phyloP scores from a whole-genome alignment of 2,888 invertebrate species.

The Phortica magna region DNA sequence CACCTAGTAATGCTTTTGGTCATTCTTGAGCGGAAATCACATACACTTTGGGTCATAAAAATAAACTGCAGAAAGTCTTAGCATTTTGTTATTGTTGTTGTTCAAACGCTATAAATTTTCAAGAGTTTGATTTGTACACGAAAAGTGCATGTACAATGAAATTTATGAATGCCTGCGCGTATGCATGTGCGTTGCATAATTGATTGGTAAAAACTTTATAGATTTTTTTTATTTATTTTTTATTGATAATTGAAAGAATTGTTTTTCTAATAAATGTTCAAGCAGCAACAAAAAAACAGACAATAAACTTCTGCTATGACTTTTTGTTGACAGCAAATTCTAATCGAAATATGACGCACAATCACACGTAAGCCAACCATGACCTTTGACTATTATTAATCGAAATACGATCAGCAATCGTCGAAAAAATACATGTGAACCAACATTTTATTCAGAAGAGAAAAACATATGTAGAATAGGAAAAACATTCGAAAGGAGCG shows the following conservation, averaged over 20 bases:
- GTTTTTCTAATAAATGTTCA: too few species aligned
- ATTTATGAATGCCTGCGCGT: constrained; percentile 64
- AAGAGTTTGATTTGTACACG: constrained; percentile 37
- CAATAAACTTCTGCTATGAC: too few species aligned
- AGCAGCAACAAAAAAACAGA: too few species aligned
- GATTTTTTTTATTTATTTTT: background rate
- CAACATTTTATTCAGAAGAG: too few species aligned
- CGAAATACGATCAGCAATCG: too few species aligned
- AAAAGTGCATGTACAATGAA: constrained; percentile 57
- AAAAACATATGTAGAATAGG: too few species aligned
- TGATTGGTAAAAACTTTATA: background rate
- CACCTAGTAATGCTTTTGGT: constrained; percentile 55
- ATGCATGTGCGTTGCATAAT: constrained; percentile 18
- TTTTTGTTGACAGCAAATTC: too few species aligned
- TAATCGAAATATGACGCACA: too few species aligned
- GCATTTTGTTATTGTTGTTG: constrained; percentile 45
- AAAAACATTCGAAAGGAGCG: too few species aligned
- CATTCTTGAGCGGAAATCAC: constrained; percentile 68
- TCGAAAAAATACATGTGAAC: too few species aligned
- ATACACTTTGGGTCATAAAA: constrained; percentile 65
- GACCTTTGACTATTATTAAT: too few species aligned
- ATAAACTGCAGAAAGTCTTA: constrained; percentile 63
- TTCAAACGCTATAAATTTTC: constrained; percentile 20
- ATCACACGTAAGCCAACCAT: too few species aligned
- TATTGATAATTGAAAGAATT: background rate